Percentiles rank a stretch among this genome's conserved stretches.
phyloP scores from a whole-genome alignment of 1,140 invertebrate genomes.

The Brachionus manjavacas region DNA sequence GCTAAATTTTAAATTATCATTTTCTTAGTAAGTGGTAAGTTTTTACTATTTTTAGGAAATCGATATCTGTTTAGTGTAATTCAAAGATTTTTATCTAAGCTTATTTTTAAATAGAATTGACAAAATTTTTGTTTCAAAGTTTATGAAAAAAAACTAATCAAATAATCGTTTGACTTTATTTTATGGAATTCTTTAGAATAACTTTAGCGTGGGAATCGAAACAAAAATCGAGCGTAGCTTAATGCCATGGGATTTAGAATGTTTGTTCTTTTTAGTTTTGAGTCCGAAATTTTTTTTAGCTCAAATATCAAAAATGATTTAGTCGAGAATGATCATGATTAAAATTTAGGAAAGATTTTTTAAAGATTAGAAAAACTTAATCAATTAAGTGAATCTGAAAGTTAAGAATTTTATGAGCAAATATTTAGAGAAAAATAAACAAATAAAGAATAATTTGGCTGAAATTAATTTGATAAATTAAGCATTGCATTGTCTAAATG shows the following conservation, averaged over 20 bases:
- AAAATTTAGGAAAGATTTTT: too few species aligned
- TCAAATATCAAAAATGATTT: background rate
- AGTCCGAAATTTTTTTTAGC: background rate
- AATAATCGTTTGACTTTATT: background rate
- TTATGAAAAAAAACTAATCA: too few species aligned
- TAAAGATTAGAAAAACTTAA: too few species aligned
- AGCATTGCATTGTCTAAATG: too few species aligned
- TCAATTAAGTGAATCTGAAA: too few species aligned
- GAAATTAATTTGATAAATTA: too few species aligned
- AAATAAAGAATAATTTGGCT: too few species aligned
- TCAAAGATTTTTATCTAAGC: background rate
- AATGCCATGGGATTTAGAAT: background rate
- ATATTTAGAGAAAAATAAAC: too few species aligned
- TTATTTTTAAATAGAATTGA: background rate
- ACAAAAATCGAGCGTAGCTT: background rate
- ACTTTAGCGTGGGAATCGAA: background rate
- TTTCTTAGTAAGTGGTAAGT: background rate
- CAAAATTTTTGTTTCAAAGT: background rate
- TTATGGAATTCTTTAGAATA: background rate
- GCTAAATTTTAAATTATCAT: background rate
- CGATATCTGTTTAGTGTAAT: slow-evolving; percentile 23
- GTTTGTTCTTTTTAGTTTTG: background rate
- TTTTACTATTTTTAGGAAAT: background rate
- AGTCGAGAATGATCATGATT: too few species aligned
- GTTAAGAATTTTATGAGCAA: too few species aligned